phyloP scores from a whole-genome alignment of 1,140 invertebrate species.

The Galendromus occidentalis region DNA sequence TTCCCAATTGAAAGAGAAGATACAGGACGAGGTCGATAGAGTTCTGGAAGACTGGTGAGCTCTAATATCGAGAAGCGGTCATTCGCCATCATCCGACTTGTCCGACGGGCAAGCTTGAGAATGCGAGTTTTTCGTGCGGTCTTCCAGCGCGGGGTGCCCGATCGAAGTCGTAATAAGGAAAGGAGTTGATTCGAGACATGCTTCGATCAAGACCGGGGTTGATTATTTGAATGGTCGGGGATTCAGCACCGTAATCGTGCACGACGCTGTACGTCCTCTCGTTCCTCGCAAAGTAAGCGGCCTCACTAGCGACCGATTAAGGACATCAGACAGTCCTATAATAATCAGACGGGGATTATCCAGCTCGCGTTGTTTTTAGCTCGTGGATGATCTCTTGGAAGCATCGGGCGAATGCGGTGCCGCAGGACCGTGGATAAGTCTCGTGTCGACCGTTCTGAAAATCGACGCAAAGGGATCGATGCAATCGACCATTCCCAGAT shows the following conservation, averaged over 20 bases:
- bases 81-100: too few relatives aligned
- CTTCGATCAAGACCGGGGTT: background rate
- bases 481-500: background rate
- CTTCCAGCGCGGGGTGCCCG: too few relatives aligned
- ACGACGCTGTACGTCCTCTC: background rate
- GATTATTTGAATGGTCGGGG: background rate
- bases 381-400: background rate
- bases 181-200: background rate
- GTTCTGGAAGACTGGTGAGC: too few relatives aligned
- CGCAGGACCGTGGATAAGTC: background rate
- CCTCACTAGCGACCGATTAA: too few relatives aligned
- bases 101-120: too few relatives aligned
- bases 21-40: too few relatives aligned
- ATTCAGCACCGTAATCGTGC: background rate
- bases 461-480: background rate
- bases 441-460: background rate
- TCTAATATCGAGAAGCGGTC: too few relatives aligned
- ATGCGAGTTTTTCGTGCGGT: too few relatives aligned
- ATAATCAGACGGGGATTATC: too few relatives aligned
- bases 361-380: background rate
- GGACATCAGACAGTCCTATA: too few relatives aligned
- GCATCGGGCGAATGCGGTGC: background rate
- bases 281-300: background rate
- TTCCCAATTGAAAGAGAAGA: too few relatives aligned
- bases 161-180: background rate